These are phyloP conservation scores for mouse (Mus musculus) DNA, from an alignment of 2,113 vertebrate species.

Conservation along the genomic window DNA sequence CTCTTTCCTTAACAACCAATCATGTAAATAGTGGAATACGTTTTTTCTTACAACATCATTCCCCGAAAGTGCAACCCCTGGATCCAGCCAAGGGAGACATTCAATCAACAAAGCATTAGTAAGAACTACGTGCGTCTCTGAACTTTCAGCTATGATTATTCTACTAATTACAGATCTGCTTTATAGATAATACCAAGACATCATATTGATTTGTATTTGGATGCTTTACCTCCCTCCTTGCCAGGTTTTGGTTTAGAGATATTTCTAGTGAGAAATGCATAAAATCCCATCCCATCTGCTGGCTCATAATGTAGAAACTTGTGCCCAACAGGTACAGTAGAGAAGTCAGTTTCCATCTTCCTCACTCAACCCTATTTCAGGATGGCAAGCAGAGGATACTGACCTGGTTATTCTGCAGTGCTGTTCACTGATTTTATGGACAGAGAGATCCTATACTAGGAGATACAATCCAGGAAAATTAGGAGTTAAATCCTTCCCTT, in stretches of 20 bases:
- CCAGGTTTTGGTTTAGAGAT: background rate
- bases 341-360: background rate
- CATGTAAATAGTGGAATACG: background rate
- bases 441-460: background rate
- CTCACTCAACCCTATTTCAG: background rate
- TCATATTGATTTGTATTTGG: background rate
- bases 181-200: background rate
- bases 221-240: no score
- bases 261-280: background rate
- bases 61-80: background rate
- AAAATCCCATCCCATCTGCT: background rate
- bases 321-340: background rate
- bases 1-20: background rate
- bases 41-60: background rate
- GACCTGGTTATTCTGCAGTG: background rate
- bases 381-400: background rate
- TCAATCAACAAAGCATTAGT: background rate
- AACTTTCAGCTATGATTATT: background rate
- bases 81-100: background rate
- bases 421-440: background rate
- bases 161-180: background rate
- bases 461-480: background rate
- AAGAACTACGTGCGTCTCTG: background rate
- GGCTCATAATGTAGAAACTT: background rate
- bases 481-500: background rate